Conservation (phyloP, 2,797 vertebrate genomes). For the Xenopus petersii region DNA sequence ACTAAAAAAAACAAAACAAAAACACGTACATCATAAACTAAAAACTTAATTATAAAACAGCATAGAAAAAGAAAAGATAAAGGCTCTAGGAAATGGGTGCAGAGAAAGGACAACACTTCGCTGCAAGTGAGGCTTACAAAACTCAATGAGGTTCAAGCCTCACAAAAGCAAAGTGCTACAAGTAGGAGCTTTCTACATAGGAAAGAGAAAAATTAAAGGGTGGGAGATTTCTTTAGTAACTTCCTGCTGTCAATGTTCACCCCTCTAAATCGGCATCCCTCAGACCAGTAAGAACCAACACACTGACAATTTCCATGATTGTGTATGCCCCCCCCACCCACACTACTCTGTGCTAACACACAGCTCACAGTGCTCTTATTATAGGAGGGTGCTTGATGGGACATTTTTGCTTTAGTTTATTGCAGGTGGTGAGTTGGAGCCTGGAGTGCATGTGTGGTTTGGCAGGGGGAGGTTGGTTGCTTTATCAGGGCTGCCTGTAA, state of each 20-base stretch:
- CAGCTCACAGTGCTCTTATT: conserved; percentile 67
- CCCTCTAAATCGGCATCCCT: conserved; percentile 42
- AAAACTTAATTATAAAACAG: conserved; percentile 14
- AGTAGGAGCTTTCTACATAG: conserved; percentile 1
- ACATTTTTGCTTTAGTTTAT: conserved; percentile 67
- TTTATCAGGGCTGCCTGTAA: conserved; percentile 52
- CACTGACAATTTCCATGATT: conserved; percentile 56
- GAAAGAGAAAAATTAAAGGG: not conserved
- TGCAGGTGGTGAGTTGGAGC: conserved; percentile 45
- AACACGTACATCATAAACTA: not conserved
- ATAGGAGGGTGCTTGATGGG: conserved; percentile 62
- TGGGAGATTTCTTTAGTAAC: conserved; percentile 41
- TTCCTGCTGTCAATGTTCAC: conserved; percentile 47
- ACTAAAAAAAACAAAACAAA: conserved; percentile 18
- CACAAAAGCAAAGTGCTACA: conserved; percentile 1
- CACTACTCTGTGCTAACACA: conserved; percentile 64
- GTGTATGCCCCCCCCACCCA: conserved; percentile 33
- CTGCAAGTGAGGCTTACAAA: not conserved
- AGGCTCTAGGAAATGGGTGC: not conserved
- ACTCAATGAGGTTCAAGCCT: not conserved
- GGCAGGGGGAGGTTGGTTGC: conserved; percentile 47
- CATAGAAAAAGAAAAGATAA: not conserved
- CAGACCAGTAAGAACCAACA: conserved; percentile 48
- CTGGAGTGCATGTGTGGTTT: conserved; percentile 49
- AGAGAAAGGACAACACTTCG: not conserved